Evolutionary conservation across 2,113 vertebrate genomes (phyloP).

Genomic region (Oncorhynchus masou): DNA sequence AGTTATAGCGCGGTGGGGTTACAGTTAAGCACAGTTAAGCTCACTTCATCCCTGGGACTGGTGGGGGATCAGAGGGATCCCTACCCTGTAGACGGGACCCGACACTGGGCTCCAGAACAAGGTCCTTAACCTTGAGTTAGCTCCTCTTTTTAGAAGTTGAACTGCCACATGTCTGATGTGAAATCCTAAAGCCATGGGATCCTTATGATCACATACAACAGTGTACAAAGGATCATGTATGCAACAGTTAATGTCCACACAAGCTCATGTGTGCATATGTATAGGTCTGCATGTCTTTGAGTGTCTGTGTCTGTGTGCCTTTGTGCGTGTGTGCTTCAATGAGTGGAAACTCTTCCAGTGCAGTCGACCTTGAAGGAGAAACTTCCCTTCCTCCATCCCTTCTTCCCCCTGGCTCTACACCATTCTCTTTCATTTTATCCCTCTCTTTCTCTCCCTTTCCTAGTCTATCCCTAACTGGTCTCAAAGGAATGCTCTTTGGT

Average conservation of each 20-base stretch:
- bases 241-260: constrained; percentile 33
- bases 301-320: constrained; percentile 15
- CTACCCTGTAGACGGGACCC: constrained; percentile 50
- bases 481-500: constrained; percentile 73
- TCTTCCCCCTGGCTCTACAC: constrained; percentile 47
- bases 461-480: constrained; percentile 75
- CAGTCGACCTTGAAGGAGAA: constrained; percentile 73
- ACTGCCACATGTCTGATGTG: constrained; percentile 42
- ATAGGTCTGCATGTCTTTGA: neutral
- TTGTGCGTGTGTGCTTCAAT: constrained; percentile 21
- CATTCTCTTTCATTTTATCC: constrained; percentile 34
- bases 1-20: neutral
- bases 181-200: constrained; percentile 38
- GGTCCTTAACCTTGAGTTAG: constrained; percentile 58
- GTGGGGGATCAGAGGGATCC: constrained; percentile 52
- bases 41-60: constrained; percentile 44
- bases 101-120: constrained; percentile 40
- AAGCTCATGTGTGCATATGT: constrained; percentile 16
- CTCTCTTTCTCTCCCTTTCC: constrained; percentile 17
- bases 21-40: constrained; percentile 49
- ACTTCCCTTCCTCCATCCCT: constrained; percentile 56
- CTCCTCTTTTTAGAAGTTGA: constrained; percentile 52
- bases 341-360: constrained; percentile 46
- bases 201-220: neutral
- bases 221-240: neutral